These are phyloP conservation scores for Benthosema pterotum DNA, from an alignment of 2,797 vertebrate genomes.

Conservation along the genomic window DNA sequence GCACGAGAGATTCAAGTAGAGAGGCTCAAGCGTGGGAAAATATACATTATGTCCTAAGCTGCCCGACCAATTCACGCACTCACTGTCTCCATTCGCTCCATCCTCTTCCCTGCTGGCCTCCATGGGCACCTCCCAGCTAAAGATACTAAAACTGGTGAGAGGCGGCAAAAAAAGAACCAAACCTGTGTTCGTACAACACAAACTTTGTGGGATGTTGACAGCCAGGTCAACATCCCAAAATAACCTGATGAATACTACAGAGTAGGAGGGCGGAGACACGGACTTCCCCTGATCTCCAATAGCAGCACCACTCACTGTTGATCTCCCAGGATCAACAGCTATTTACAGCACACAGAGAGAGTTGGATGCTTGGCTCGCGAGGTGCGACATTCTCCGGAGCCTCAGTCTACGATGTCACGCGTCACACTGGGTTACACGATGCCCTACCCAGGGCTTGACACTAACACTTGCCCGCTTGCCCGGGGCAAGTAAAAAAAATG, in stretches of 20 bases:
- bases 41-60: constrained; percentile 32
- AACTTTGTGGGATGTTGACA: too few relatives aligned
- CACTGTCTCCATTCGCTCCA: constrained; percentile 57
- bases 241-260: constrained; percentile 26
- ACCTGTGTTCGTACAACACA: constrained; percentile 26
- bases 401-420: constrained; percentile 45
- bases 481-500: too few relatives aligned
- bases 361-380: constrained; percentile 13
- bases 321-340: constrained; percentile 47
- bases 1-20: constrained; percentile 9
- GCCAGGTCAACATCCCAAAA: constrained; percentile 41
- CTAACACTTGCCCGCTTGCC: too few relatives aligned
- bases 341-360: constrained; percentile 41
- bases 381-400: constrained; percentile 24
- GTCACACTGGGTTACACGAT: constrained; percentile 32
- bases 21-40: constrained; percentile 13
- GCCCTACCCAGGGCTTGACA: too few relatives aligned
- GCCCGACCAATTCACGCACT: constrained; percentile 40
- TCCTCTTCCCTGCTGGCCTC: constrained; percentile 47
- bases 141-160: constrained; percentile 25
- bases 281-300: constrained; percentile 34
- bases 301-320: constrained; percentile 41
- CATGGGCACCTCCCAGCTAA: constrained; percentile 45
- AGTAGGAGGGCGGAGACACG: background rate
- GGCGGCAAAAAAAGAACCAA: constrained; percentile 26